Evolutionary conservation across 1,140 invertebrate species (phyloP).

Genomic region (Alviniconcha marisindica): DNA sequence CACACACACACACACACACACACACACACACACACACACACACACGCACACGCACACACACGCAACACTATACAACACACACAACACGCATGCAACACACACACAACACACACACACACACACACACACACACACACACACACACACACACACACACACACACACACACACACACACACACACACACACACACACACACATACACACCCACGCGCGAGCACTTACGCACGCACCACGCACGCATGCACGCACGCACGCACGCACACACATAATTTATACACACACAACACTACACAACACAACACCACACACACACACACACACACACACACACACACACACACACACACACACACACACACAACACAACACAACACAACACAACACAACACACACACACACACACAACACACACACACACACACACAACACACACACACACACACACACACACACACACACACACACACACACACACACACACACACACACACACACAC

Average conservation of each 20-base stretch:
- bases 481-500: not conserved
- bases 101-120: too few species aligned
- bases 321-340: too few species aligned
- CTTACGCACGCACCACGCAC: too few species aligned
- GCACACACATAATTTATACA: constrained; percentile 11
- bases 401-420: not conserved
- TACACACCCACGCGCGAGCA: too few species aligned
- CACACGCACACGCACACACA: too few species aligned
- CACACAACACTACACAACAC: not conserved
- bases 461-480: constrained; percentile 10
- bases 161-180: constrained; percentile 20
- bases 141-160: constrained; percentile 29
- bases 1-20: too few species aligned
- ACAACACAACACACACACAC: not conserved
- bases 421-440: not conserved
- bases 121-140: too few species aligned
- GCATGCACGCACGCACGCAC: not conserved
- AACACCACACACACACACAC: not conserved
- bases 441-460: constrained; percentile 18
- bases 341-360: too few species aligned
- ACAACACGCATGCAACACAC: too few species aligned
- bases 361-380: not conserved
- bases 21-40: too few species aligned
- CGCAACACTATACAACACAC: too few species aligned
- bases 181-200: constrained; percentile 14